Evolutionary conservation across 2,888 invertebrate genomes (phyloP).

Genomic region (Argyra leucocephala): DNA sequence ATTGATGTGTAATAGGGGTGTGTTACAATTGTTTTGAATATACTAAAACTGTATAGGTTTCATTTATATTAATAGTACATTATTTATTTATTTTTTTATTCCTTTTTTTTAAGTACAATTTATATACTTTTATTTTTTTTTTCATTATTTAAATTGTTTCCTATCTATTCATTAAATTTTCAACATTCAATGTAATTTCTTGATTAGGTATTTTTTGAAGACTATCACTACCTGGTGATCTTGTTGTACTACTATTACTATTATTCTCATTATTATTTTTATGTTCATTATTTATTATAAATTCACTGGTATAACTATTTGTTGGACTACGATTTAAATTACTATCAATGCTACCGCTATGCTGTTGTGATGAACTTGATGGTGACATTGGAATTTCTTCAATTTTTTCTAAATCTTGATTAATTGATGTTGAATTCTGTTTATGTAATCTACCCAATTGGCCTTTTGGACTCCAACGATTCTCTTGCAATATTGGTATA

Average conservation of each 20-base stretch:
- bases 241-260: not conserved
- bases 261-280: not conserved
- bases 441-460: conserved; percentile 46
- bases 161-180: conserved; percentile 39
- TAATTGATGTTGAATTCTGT: conserved; percentile 59
- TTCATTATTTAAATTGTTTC: conserved; percentile 32
- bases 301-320: conserved; percentile 13
- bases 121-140: not conserved
- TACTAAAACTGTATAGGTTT: too few species aligned
- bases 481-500: conserved; percentile 40
- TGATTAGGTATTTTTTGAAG: conserved; percentile 24
- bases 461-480: conserved; percentile 32
- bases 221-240: conserved; percentile 20
- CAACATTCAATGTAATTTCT: conserved; percentile 38
- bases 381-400: conserved; percentile 55
- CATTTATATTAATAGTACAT: too few species aligned
- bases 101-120: not conserved
- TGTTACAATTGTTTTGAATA: too few species aligned
- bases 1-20: too few species aligned
- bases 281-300: not conserved
- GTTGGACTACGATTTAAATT: conserved; percentile 42
- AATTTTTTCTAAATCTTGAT: conserved; percentile 58
- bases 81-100: too few species aligned
- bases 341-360: conserved; percentile 37
- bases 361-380: conserved; percentile 40